phyloP scores from a whole-genome alignment of 2,888 invertebrate genomes.

The Papilio demoleus region DNA sequence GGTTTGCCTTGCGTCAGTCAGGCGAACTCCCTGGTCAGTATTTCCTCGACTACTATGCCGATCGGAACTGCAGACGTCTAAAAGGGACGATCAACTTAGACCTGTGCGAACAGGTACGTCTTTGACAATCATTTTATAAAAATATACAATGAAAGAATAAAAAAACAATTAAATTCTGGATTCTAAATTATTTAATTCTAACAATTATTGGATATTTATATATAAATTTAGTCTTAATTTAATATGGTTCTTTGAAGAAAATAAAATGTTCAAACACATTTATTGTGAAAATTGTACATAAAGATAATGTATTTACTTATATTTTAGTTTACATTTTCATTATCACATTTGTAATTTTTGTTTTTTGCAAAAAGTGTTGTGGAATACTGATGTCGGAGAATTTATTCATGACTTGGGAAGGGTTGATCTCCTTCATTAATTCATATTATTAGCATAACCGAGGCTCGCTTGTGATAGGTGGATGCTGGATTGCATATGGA shows the following conservation, averaged over 20 bases:
- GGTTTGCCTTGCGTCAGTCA: slow-evolving; percentile 95
- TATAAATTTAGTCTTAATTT: slow-evolving; percentile 41
- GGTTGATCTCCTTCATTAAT: slow-evolving; percentile 37
- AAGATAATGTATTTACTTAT: not conserved
- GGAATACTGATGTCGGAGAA: slow-evolving; percentile 1
- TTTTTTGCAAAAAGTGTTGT: not conserved
- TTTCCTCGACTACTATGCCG: slow-evolving; percentile 96
- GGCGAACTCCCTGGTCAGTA: slow-evolving; percentile 97
- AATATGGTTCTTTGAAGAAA: not conserved
- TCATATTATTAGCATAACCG: slow-evolving; percentile 40
- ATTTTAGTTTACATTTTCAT: not conserved
- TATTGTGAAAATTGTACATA: too few relatives aligned
- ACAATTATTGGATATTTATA: not conserved
- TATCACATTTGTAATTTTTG: not conserved
- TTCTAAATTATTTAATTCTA: not conserved
- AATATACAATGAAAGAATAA: not conserved
- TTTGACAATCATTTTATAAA: not conserved
- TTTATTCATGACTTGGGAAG: slow-evolving; percentile 28
- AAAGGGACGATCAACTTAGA: slow-evolving; percentile 97
- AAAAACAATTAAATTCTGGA: not conserved
- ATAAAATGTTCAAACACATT: not conserved
- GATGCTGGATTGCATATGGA: slow-evolving; percentile 94
- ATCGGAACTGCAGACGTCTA: slow-evolving; percentile 91
- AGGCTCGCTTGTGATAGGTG: slow-evolving; percentile 77
- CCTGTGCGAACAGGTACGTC: slow-evolving; percentile 94